Conservation (phyloP, 2,113 vertebrate genomes). For the Dicrurus megarhynchus region DNA sequence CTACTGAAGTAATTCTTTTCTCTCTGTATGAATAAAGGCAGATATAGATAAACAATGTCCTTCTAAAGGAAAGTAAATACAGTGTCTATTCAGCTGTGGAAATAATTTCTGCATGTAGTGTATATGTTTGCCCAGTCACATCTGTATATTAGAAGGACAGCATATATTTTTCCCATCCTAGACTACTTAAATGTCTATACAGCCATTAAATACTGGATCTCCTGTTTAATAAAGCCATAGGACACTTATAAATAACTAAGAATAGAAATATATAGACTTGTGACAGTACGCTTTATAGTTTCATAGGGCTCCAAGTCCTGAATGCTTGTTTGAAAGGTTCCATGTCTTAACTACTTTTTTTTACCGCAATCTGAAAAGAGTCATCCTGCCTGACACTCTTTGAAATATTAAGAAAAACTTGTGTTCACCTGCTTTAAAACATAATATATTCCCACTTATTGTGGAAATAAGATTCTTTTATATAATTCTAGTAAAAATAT, state of each 20-base stretch:
- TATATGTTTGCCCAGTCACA: not conserved
- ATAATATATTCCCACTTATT: not conserved
- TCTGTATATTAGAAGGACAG: not conserved
- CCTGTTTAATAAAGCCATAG: not conserved
- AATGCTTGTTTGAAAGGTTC: not conserved
- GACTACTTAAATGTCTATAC: not conserved
- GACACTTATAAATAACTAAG: not conserved
- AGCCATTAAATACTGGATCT: not conserved
- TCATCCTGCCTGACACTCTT: not conserved
- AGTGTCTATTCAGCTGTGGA: not conserved
- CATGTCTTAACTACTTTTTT: not conserved
- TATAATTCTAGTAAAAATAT: not conserved
- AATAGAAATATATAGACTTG: not conserved
- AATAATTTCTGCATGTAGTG: not conserved
- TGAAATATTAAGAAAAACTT: not conserved
- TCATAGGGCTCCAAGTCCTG: not conserved
- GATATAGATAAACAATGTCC: not conserved
- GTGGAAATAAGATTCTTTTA: not conserved
- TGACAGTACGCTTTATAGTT: not conserved
- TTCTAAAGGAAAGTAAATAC: not conserved
- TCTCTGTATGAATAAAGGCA: not conserved
- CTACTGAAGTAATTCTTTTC: not conserved
- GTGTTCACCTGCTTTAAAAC: not conserved
- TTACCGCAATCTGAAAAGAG: not conserved
- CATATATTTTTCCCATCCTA: not conserved